Conservation (phyloP, 2,113 vertebrate genomes). For the Phyllostomus hastatus region DNA sequence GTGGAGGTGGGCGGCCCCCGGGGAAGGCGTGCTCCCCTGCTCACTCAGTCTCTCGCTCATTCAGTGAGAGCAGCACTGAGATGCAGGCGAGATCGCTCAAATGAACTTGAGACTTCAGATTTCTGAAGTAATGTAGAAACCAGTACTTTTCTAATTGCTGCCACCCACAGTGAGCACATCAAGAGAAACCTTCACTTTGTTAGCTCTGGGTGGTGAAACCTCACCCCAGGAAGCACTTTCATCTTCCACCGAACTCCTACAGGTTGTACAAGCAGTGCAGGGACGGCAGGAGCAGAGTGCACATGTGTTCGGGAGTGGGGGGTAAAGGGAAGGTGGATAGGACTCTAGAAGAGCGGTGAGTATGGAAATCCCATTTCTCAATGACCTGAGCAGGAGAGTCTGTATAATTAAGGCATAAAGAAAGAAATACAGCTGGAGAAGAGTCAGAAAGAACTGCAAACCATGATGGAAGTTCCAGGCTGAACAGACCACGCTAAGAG, state of each 20-base stretch:
- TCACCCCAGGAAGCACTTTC: slow-evolving; percentile 83
- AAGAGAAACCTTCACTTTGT: slow-evolving; percentile 85
- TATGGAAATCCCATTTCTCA: slow-evolving; percentile 61
- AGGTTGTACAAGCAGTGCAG: slow-evolving; percentile 79
- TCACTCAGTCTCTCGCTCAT: slow-evolving; percentile 55
- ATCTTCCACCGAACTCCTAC: slow-evolving; percentile 85
- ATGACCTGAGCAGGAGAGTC: slow-evolving; percentile 61
- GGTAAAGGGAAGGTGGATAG: background rate
- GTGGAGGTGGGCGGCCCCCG: background rate
- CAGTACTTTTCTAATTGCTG: slow-evolving; percentile 83
- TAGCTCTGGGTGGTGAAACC: slow-evolving; percentile 81
- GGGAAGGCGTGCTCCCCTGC: slow-evolving; percentile 4
- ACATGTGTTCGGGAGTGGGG: background rate
- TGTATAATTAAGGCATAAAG: slow-evolving; percentile 68
- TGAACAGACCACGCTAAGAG: background rate
- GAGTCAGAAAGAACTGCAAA: slow-evolving; percentile 47
- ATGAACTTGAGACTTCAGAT: slow-evolving; percentile 78
- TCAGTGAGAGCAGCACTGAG: slow-evolving; percentile 1
- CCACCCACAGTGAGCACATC: slow-evolving; percentile 86
- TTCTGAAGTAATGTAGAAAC: slow-evolving; percentile 75
- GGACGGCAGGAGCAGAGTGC: slow-evolving; percentile 51
- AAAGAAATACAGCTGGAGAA: slow-evolving; percentile 54
- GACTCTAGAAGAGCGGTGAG: background rate
- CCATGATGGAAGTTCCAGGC: slow-evolving; percentile 24
- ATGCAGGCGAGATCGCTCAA: slow-evolving; percentile 70